Percentiles rank a stretch among this genome's conserved stretches.
These are phyloP conservation scores for Pristionchus maxplancki DNA, from an alignment of 2,888 invertebrate genomes.

Conservation along the genomic window DNA sequence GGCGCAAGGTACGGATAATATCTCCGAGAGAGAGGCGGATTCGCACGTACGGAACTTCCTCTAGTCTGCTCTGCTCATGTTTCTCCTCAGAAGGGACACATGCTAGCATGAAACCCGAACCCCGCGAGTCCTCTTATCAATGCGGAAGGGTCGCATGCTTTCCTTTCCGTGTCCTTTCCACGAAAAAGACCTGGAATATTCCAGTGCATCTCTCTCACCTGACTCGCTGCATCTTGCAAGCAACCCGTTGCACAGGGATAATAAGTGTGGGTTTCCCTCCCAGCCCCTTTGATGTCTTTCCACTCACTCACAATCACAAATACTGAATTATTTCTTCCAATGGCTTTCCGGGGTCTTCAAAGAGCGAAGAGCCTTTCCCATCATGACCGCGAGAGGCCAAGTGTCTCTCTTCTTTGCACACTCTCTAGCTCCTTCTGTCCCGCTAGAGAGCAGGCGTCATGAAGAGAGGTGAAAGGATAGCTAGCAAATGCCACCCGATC, in stretches of 20 bases:
- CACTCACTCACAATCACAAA: background rate
- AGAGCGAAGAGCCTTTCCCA: background rate
- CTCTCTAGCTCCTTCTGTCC: background rate
- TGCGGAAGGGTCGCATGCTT: conserved; percentile 12
- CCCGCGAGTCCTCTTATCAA: conserved; percentile 1
- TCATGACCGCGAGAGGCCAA: background rate
- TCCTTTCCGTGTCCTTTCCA: background rate
- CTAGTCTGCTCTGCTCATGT: conserved; percentile 22
- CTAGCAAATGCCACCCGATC: conserved; percentile 19
- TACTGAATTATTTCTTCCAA: conserved; percentile 1
- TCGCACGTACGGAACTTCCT: conserved; percentile 10
- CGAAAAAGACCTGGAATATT: background rate
- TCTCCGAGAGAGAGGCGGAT: background rate
- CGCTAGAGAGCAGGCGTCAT: background rate
- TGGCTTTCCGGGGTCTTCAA: background rate
- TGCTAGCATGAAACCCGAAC: conserved; percentile 40
- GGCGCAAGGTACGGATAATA: background rate
- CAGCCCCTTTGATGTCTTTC: background rate
- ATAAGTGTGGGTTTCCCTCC: too few relatives aligned
- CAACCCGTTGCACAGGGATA: background rate
- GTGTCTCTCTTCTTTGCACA: background rate
- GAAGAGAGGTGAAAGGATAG: background rate
- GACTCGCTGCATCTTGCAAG: background rate
- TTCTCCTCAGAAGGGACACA: background rate
- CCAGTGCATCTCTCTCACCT: background rate